Evolutionary conservation across 1,140 invertebrate species (phyloP), one percentile per base, ranked within the genome.

Genomic region (Acyrthosiphon pisum): DNA sequence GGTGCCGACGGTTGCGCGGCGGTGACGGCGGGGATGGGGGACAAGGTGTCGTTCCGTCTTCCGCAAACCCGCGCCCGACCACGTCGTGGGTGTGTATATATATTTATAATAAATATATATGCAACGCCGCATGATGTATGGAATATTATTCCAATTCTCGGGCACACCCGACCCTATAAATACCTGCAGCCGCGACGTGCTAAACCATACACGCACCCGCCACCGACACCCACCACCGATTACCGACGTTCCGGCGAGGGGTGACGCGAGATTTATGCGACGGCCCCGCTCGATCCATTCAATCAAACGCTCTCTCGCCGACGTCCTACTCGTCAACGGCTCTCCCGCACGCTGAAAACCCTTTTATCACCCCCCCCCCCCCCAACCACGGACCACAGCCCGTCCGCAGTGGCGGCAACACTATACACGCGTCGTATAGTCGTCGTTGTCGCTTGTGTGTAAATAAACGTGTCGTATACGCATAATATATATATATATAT

Each of bases 121-220:
- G 41, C n/a, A n/a, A 87, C 84, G 26, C 23, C 1, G 41, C 37
- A 41, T 86, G 46, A 88, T 48, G 46, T 88, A 88, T 88, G 86
- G 46, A 88, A n/a, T 88, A 88, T 88, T 88, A 88, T 88, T 88
- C 46, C 44, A 46, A 88, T 88, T 88, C n/a, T 48, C 46, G 41
- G 22, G 30, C 46, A 76, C 46, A 50, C 44, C 86, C 86, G 46
- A 76, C n/a, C 60, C 60, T 76, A 76, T 76, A 76, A 76, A 76
- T 76, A 76, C 60, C 60, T 76, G 60, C 60, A 76, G 46, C 8
- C 37, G 37, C 20, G 37, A 18, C 35, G 22, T 3, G 50, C 60
- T 76, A 76, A 76, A 76, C 60, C 60, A n/a, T 76, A 76, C 60
- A 76, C 60, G n/a, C n/a, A 76, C 60, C 60, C 60, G 30, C n/a